Conservation (phyloP, 2,797 vertebrate genomes). For the Chelonia mydas region DNA sequence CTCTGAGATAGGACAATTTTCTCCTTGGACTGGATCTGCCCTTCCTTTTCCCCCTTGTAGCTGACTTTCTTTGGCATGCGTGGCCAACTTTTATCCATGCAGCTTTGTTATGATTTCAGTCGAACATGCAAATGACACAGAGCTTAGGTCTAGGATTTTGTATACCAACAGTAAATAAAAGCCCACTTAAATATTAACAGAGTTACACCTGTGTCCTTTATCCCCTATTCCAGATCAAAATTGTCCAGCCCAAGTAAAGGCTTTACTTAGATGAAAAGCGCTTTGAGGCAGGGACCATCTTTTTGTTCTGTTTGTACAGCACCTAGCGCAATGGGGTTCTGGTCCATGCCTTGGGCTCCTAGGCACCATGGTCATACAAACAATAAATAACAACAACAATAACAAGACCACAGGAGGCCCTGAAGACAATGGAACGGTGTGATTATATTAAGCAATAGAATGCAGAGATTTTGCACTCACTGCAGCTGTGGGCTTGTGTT, state of each 20-base stretch:
- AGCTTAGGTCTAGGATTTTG: background rate
- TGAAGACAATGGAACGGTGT: background rate
- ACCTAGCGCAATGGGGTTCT: rapidly evolving
- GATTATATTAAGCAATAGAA: background rate
- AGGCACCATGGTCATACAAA: background rate
- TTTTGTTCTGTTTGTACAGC: rapidly evolving
- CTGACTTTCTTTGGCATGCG: constrained; percentile 58
- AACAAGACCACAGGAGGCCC: background rate
- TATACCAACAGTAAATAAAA: background rate
- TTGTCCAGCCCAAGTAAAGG: rapidly evolving
- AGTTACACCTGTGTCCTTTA: background rate
- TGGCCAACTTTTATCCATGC: constrained; percentile 20
- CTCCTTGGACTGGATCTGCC: constrained; percentile 73
- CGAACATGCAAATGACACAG: rapidly evolving
- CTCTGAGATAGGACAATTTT: constrained; percentile 87
- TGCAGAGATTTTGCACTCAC: background rate
- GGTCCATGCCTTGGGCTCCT: background rate
- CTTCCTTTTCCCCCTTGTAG: constrained; percentile 62
- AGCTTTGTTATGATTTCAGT: constrained; percentile 29
- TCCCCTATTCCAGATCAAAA: background rate
- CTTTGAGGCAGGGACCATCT: background rate
- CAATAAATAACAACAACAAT: background rate
- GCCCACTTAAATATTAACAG: background rate
- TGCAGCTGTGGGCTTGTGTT: background rate
- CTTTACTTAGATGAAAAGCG: background rate